Evolutionary conservation across 2,888 invertebrate genomes (phyloP).

Genomic region (Eudemis profundana): DNA sequence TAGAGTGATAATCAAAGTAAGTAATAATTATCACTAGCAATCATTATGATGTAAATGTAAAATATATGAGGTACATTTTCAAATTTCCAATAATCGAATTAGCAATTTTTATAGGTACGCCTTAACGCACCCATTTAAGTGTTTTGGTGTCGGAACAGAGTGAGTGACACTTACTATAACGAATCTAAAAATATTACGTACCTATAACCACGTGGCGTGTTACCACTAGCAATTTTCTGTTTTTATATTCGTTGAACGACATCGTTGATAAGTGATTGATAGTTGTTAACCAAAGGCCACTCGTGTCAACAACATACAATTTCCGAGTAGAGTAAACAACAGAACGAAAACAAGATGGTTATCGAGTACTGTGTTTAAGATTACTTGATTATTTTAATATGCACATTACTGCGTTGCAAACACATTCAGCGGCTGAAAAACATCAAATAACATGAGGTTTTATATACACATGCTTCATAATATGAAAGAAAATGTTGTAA

Average conservation of each 20-base stretch:
- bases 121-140: too few relatives aligned
- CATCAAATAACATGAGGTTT: background rate
- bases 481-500: too few relatives aligned
- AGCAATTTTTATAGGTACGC: too few relatives aligned
- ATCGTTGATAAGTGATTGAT: slow-evolving; percentile 1
- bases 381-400: background rate
- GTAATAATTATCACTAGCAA: too few relatives aligned
- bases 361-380: background rate
- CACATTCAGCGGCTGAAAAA: background rate
- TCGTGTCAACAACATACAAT: slow-evolving; percentile 6
- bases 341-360: slow-evolving; percentile 9
- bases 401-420: background rate
- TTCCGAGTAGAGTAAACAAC: slow-evolving; percentile 15
- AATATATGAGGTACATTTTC: too few relatives aligned
- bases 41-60: too few relatives aligned
- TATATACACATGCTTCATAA: background rate
- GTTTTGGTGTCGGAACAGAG: too few relatives aligned
- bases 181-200: too few relatives aligned
- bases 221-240: background rate
- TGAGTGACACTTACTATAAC: too few relatives aligned
- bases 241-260: slow-evolving; percentile 4
- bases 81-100: too few relatives aligned
- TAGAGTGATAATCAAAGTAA: too few relatives aligned
- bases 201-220: slow-evolving; percentile 1
- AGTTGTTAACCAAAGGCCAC: slow-evolving; percentile 4